Conservation (phyloP, 2,888 invertebrate species). For the Chirona hameri region DNA sequence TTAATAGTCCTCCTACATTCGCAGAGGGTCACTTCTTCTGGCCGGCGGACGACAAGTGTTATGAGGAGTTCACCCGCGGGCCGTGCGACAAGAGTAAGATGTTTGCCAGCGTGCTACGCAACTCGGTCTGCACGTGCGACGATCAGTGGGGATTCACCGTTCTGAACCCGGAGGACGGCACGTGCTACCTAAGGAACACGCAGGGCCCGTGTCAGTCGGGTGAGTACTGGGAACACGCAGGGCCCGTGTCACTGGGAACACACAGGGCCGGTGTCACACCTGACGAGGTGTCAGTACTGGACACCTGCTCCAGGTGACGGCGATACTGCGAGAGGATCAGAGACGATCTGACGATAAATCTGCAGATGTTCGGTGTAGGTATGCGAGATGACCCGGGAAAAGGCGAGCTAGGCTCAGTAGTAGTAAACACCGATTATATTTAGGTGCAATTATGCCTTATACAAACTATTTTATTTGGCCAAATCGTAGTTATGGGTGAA, state of each 20-base stretch:
- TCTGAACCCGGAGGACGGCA: neutral
- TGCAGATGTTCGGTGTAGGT: neutral
- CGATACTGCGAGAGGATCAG: too few relatives aligned
- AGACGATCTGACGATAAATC: too few relatives aligned
- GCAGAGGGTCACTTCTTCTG: conserved; percentile 7
- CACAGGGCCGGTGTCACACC: neutral
- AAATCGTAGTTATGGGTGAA: too few relatives aligned
- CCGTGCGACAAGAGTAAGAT: neutral
- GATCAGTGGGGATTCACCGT: conserved; percentile 13
- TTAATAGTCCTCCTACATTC: neutral
- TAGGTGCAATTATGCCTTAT: too few relatives aligned
- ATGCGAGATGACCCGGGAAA: neutral
- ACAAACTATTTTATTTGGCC: too few relatives aligned
- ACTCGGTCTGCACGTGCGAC: neutral
- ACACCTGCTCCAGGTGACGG: too few relatives aligned
- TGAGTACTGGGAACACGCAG: neutral
- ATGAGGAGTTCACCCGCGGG: neutral
- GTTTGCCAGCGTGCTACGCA: neutral
- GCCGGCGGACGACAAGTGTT: neutral
- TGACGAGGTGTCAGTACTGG: too few relatives aligned
- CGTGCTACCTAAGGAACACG: conserved; percentile 12
- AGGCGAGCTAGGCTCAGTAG: too few relatives aligned
- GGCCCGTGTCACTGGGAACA: neutral
- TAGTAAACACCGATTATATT: too few relatives aligned
- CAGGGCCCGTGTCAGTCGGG: neutral